Evolutionary conservation across 2,797 vertebrate species (phyloP).

Genomic region (Kryptolebias ocellatus): DNA sequence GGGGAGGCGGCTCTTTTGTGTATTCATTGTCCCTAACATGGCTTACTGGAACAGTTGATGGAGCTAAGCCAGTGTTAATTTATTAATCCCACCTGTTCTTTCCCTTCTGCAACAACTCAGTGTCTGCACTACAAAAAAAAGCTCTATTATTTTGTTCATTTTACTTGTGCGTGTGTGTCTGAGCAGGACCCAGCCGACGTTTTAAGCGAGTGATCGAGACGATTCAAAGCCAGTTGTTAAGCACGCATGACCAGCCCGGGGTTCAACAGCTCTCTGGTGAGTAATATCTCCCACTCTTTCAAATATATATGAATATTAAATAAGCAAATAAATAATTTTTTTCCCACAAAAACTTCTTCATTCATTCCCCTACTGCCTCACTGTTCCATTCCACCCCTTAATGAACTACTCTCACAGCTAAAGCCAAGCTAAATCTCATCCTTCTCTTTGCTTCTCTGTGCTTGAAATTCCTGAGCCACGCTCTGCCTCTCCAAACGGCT

Average conservation of each 20-base stretch:
- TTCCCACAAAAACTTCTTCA: slow-evolving; percentile 28
- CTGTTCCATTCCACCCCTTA: slow-evolving; percentile 33
- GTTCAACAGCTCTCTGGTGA: slow-evolving; percentile 98
- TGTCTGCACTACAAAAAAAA: not conserved
- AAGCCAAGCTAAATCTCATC: slow-evolving; percentile 42
- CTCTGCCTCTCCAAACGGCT: slow-evolving; percentile 45
- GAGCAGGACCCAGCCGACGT: slow-evolving; percentile 94
- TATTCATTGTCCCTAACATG: not conserved
- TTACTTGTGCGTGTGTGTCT: slow-evolving; percentile 13
- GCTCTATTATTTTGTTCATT: not conserved
- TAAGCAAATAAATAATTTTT: slow-evolving; percentile 4
- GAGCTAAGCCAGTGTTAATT: slow-evolving; percentile 4
- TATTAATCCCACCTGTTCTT: slow-evolving; percentile 5
- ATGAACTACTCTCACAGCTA: slow-evolving; percentile 45
- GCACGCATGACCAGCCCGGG: slow-evolving; percentile 95
- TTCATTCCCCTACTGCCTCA: slow-evolving; percentile 47
- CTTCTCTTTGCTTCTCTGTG: slow-evolving; percentile 21
- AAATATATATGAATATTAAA: not conserved
- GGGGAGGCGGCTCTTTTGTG: not conserved
- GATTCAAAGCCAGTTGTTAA: slow-evolving; percentile 98
- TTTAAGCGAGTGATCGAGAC: slow-evolving; percentile 99
- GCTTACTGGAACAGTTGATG: not conserved
- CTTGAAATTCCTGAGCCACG: slow-evolving; percentile 48
- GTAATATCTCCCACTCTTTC: slow-evolving; percentile 53
- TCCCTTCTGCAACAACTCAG: not conserved